phyloP scores from a whole-genome alignment of 2,888 invertebrate species.

The Plagodis dolabraria region DNA sequence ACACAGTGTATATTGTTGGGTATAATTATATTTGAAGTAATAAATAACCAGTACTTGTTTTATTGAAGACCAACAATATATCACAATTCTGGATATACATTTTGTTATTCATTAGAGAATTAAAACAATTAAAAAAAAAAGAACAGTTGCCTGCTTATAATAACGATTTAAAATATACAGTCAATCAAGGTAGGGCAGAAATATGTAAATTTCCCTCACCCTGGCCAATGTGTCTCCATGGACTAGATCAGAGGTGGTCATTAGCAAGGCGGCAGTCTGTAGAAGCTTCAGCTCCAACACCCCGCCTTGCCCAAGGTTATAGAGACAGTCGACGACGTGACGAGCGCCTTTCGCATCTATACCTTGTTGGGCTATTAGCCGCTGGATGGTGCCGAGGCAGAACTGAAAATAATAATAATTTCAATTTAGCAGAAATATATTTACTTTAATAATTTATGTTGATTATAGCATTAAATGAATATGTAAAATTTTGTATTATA shows the following conservation, averaged over 20 bases:
- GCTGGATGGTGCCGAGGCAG: constrained; percentile 96
- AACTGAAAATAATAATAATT: constrained; percentile 84
- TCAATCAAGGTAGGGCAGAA: background rate
- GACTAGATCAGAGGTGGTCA: constrained; percentile 98
- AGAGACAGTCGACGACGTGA: constrained; percentile 96
- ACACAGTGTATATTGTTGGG: no score
- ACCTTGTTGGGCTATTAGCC: constrained; percentile 95
- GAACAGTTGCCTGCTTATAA: no score
- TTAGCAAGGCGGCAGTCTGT: constrained; percentile 96
- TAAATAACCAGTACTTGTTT: no score
- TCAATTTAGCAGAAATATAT: no score
- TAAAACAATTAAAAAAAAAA: no score
- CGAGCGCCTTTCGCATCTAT: constrained; percentile 96
- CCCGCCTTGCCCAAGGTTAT: constrained; percentile 96
- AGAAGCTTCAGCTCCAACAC: constrained; percentile 98
- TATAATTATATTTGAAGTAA: no score
- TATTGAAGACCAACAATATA: no score
- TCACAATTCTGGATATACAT: no score
- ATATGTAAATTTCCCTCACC: constrained; percentile 77
- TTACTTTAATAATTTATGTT: no score
- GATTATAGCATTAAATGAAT: no score
- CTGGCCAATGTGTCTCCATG: constrained; percentile 97
- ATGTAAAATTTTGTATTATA: no score
- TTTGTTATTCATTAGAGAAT: no score
- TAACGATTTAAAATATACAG: background rate